Conservation (phyloP, 2,113 vertebrate species). For the Sinocyclocheilus grahami region DNA sequence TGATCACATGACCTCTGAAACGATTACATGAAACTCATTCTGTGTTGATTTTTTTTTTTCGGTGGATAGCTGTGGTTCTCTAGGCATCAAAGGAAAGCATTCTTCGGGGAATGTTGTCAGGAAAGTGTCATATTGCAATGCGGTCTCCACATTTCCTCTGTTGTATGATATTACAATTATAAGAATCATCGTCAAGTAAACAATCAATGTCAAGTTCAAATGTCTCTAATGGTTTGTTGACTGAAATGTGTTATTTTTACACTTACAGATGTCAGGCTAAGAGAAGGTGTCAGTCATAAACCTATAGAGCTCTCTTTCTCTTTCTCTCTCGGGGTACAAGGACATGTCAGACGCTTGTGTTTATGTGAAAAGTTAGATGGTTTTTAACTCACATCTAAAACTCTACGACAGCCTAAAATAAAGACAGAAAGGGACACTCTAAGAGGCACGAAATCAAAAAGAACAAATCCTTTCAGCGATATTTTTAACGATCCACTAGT, state of each 20-base stretch:
- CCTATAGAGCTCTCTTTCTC: neutral
- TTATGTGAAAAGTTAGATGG: slow-evolving; percentile 6
- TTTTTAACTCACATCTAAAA: neutral
- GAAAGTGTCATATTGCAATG: slow-evolving; percentile 4
- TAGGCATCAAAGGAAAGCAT: neutral
- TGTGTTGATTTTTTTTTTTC: slow-evolving; percentile 63
- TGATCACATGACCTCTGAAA: slow-evolving; percentile 79
- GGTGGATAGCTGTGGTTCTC: slow-evolving; percentile 59
- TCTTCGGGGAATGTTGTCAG: slow-evolving; percentile 17
- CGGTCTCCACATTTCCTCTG: neutral
- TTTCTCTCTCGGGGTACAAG: neutral
- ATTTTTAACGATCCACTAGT: neutral
- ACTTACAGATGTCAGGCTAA: neutral
- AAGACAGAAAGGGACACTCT: neutral
- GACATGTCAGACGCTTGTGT: slow-evolving; percentile 30
- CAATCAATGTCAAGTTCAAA: slow-evolving; percentile 24
- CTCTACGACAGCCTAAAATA: neutral
- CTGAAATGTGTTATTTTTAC: slow-evolving; percentile 21
- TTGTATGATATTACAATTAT: slow-evolving; percentile 22
- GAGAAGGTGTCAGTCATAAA: slow-evolving; percentile 20
- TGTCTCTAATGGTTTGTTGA: slow-evolving; percentile 21
- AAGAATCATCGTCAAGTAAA: slow-evolving; percentile 20
- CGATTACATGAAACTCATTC: slow-evolving; percentile 79
- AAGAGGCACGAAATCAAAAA: neutral
- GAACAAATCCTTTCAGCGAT: neutral